Conservation (phyloP, 2,888 invertebrate species). For the Deilephila porcellus region DNA sequence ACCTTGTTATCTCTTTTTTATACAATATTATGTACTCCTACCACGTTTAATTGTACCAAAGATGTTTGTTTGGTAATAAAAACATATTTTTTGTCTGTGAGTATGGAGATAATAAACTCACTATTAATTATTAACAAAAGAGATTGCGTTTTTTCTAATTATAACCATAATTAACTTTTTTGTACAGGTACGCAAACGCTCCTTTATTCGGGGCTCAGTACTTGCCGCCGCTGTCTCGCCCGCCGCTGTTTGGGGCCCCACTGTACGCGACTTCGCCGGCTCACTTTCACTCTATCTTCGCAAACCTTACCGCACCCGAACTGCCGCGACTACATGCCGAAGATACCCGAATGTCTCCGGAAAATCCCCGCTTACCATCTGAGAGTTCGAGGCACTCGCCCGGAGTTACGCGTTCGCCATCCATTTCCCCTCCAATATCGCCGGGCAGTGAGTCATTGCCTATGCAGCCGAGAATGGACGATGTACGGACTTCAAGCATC, state of each 20-base stretch:
- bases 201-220: constrained; percentile 77
- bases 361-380: constrained; percentile 66
- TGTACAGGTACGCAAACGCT: constrained; percentile 72
- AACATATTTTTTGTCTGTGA: not conserved
- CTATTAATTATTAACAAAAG: constrained; percentile 7
- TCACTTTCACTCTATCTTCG: constrained; percentile 94
- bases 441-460: constrained; percentile 80
- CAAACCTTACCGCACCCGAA: constrained; percentile 88
- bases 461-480: constrained; percentile 80
- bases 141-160: constrained; percentile 2
- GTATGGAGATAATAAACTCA: not conserved
- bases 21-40: no score
- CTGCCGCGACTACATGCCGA: constrained; percentile 72
- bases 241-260: constrained; percentile 73
- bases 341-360: constrained; percentile 57
- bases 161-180: constrained; percentile 32
- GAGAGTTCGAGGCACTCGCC: constrained; percentile 55
- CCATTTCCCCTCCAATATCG: constrained; percentile 83
- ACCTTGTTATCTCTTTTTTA: not conserved
- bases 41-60: not conserved
- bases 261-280: constrained; percentile 77
- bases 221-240: constrained; percentile 70
- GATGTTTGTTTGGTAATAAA: not conserved
- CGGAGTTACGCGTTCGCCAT: constrained; percentile 65
- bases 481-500: constrained; percentile 94